phyloP scores from a whole-genome alignment of 2,797 vertebrate species.

The Etheostoma nigrum region DNA sequence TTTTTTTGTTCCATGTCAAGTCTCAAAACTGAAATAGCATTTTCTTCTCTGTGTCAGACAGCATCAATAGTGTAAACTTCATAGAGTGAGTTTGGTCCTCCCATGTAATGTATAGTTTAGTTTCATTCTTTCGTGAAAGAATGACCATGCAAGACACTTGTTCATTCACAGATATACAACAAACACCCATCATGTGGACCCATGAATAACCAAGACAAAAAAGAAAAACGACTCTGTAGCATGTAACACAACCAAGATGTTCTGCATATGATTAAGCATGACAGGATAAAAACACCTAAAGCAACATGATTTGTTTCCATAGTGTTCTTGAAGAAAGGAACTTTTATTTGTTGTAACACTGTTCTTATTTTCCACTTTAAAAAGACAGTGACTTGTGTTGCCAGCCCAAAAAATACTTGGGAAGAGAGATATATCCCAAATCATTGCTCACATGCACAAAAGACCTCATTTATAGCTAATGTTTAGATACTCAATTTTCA shows the following conservation, averaged over 20 bases:
- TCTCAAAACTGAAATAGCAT: not conserved
- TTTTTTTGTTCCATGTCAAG: constrained; percentile 4
- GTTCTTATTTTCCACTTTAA: not conserved
- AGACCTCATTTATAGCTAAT: not conserved
- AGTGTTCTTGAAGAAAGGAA: not conserved
- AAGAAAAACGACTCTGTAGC: not conserved
- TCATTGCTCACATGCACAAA: not conserved
- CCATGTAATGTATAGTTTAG: not conserved
- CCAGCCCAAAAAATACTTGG: not conserved
- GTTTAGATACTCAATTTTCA: no score
- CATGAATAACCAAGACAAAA: not conserved
- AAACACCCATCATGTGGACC: not conserved
- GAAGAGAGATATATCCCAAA: constrained; percentile 3
- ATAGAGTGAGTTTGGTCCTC: not conserved
- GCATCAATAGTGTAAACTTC: not conserved
- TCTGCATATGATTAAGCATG: not conserved
- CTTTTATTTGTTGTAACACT: not conserved
- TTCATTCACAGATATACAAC: not conserved
- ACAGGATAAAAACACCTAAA: not conserved
- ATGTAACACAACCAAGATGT: not conserved
- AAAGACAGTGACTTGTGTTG: not conserved
- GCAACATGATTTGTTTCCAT: not conserved
- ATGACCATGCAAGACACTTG: not conserved
- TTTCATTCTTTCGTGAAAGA: not conserved
- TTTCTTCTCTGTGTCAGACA: not conserved